Base-by-base conservation (phyloP, 2,113 vertebrate species). In the Chamaetylas fuelleborni region DNA sequence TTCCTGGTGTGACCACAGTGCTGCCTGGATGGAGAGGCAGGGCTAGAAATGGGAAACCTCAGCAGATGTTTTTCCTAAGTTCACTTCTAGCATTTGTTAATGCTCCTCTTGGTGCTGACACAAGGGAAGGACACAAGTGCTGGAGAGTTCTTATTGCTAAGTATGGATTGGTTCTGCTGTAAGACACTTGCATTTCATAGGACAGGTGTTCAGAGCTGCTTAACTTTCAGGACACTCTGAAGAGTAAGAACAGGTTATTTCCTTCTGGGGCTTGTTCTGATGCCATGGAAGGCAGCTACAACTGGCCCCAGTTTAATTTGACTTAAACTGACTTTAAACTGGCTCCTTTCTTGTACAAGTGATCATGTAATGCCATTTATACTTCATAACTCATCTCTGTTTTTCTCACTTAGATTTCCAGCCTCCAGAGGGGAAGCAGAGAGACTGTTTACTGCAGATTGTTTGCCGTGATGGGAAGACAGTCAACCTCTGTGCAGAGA, bases 401-500 rank as follows among this genome's bases (percentile, higher is more conserved):
- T 70, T 71, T 51, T 79, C 83, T 93, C 51, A 43, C 73, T 70
- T 64, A 99, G 99, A 99, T 88, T 97, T 99, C 92, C 98, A 98
- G 88, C 98, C 99, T 88, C 99, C 99, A 7, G 99, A 99, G 65
- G 98, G 99, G 62, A 99, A 98, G 93, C 89, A 96, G n/a, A 98
- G 97, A 60, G 99, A 99, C 54, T 98, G 98, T 50, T 97, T 99
- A 91, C 97, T 99, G 87, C 99, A 99, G 97, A 98, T 99, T 40
- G 98, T 99, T 85, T 99, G 99, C 93, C 98, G 99, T 86, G 99
- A 99, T 80, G 99, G 99, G 71, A 98, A 98, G 76, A 98, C 98
- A 60, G 97, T 99, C 95, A 99, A 98, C 95, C 97, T 99, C 90
- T 99, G 99, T 92, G 99, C 99, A 67, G 99, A 99, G 96, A 99